phyloP scores from a whole-genome alignment of 1,140 invertebrate genomes.

The Coboldia fuscipes region DNA sequence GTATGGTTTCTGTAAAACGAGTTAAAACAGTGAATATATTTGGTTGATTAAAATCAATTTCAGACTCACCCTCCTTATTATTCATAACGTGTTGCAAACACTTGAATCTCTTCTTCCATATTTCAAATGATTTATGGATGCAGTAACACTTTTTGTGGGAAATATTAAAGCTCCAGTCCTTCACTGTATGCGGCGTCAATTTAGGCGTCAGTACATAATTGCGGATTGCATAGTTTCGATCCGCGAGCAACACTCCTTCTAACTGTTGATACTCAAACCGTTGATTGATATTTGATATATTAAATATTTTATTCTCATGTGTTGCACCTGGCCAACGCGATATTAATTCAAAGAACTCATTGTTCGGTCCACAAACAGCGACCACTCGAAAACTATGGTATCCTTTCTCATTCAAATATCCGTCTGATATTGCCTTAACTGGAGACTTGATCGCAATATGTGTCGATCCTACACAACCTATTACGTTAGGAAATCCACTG shows the following conservation, averaged over 20 bases:
- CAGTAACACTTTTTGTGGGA: background rate
- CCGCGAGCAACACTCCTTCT: background rate
- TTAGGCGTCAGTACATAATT: background rate
- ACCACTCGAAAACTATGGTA: background rate
- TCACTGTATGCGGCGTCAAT: background rate
- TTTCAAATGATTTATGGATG: background rate
- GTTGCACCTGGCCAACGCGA: background rate
- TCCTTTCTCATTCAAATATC: constrained; percentile 1
- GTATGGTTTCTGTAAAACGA: background rate
- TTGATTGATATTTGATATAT: background rate
- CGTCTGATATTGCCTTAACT: background rate
- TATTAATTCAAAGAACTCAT: background rate
- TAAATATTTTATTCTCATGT: background rate
- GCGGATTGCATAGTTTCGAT: background rate
- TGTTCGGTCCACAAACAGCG: background rate
- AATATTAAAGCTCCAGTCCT: background rate
- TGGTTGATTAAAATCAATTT: too few relatives aligned
- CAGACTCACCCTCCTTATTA: background rate
- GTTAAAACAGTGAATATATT: background rate
- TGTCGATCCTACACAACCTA: background rate
- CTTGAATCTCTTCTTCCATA: background rate
- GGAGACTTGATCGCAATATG: background rate
- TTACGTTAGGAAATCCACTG: background rate
- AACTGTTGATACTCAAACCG: background rate
- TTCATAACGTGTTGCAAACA: background rate